Evolutionary conservation across 2,888 invertebrate genomes (phyloP).

Genomic region (Flexamia atlantica): DNA sequence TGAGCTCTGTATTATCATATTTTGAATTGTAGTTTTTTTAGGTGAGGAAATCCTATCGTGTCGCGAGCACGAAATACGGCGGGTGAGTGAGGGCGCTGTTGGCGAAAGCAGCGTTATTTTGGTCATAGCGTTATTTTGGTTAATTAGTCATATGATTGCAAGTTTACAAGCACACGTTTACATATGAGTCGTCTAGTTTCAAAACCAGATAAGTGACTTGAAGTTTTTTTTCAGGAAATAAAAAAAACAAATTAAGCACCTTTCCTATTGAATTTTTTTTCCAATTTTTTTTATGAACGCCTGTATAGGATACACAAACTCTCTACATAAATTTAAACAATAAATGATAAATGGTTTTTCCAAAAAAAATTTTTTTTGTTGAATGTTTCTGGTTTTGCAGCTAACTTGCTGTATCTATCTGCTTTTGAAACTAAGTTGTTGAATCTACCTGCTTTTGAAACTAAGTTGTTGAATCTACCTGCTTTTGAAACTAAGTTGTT

Average conservation of each 20-base stretch:
- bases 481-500: neutral
- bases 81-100: too few relatives aligned
- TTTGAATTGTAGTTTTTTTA: too few relatives aligned
- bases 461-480: neutral
- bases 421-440: neutral
- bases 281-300: neutral
- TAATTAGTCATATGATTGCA: too few relatives aligned
- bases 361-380: neutral
- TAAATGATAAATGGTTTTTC: neutral
- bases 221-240: neutral
- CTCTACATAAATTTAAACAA: neutral
- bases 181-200: neutral
- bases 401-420: neutral
- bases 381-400: conserved; percentile 11
- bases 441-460: neutral
- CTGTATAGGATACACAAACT: neutral
- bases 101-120: too few relatives aligned
- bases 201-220: neutral
- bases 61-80: too few relatives aligned
- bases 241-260: neutral
- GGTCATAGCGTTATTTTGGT: too few relatives aligned
- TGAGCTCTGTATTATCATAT: too few relatives aligned
- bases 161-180: too few relatives aligned
- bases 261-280: neutral
- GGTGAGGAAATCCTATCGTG: too few relatives aligned